phyloP scores from a whole-genome alignment of 2,797 vertebrate species.

The Varecia variegata region DNA sequence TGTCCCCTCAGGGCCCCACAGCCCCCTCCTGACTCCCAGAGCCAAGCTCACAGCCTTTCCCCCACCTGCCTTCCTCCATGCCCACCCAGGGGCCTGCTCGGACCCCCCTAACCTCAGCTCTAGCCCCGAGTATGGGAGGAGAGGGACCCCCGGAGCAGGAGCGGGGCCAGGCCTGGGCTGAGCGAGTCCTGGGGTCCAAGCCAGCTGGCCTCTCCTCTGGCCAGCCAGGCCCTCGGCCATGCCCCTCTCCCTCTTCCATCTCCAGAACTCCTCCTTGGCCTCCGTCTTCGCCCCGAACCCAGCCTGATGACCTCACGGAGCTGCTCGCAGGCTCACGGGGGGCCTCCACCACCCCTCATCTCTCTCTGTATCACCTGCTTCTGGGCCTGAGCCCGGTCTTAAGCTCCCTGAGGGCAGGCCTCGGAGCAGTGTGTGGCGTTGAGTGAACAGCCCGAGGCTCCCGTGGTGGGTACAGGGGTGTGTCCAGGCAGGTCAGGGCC shows the following conservation, averaged over 20 bases:
- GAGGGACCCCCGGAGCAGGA: not conserved
- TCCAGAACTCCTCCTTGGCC: not conserved
- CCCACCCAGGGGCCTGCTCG: not conserved
- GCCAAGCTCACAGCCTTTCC: not conserved
- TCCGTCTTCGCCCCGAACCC: not conserved
- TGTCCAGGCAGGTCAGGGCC: not conserved
- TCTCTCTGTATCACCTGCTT: not conserved
- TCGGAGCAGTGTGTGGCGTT: rapidly evolving
- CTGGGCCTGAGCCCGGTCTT: not conserved
- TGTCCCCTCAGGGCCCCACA: rapidly evolving
- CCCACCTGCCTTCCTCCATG: not conserved
- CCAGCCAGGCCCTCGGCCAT: not conserved
- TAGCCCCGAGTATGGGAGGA: not conserved
- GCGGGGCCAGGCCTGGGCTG: not conserved
- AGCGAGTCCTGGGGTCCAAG: too few relatives aligned
- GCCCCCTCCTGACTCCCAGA: not conserved
- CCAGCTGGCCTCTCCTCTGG: not conserved
- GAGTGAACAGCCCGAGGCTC: too few relatives aligned
- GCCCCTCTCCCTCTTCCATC: not conserved
- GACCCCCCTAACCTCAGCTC: too few relatives aligned
- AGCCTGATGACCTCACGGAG: not conserved
- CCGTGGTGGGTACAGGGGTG: not conserved
- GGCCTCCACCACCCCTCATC: too few relatives aligned
- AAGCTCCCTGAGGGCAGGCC: not conserved
- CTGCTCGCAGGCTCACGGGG: not conserved